Conservation (phyloP, 2,888 invertebrate genomes). For the Dolomedes plantarius region DNA sequence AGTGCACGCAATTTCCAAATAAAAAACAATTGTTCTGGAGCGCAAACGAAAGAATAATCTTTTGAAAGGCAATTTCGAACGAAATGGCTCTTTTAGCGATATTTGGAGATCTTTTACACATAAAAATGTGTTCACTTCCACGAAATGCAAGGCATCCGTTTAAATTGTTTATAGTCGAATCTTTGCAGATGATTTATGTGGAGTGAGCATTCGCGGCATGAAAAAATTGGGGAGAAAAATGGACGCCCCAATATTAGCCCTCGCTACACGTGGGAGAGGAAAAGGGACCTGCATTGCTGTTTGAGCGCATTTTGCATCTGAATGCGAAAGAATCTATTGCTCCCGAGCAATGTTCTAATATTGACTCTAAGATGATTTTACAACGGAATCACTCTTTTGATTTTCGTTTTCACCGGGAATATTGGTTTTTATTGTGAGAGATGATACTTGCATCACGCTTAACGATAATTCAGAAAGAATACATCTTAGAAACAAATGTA, state of each 20-base stretch:
- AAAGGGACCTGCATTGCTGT: not conserved
- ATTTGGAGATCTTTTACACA: conserved; percentile 37
- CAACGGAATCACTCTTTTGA: too few relatives aligned
- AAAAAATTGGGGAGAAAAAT: not conserved
- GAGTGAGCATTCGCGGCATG: not conserved
- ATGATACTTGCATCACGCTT: too few relatives aligned
- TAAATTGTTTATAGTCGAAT: conserved; percentile 55
- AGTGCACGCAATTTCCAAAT: conserved; percentile 24
- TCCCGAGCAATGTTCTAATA: not conserved
- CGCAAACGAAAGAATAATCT: conserved; percentile 24
- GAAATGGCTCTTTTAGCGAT: conserved; percentile 42
- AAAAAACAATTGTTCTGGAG: conserved; percentile 27
- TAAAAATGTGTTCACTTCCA: conserved; percentile 38
- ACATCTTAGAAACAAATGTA: too few relatives aligned
- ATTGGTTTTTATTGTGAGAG: too few relatives aligned
- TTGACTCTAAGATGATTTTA: not conserved
- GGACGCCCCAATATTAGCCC: not conserved
- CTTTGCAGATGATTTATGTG: conserved; percentile 43
- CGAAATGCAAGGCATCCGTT: conserved; percentile 39
- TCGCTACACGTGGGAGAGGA: not conserved
- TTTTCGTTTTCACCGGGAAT: too few relatives aligned
- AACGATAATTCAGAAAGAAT: too few relatives aligned
- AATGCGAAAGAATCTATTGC: not conserved
- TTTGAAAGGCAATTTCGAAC: conserved; percentile 51
- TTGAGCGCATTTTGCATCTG: not conserved